Conservation (phyloP, 1,140 invertebrate species). For the Conus betulinus region DNA sequence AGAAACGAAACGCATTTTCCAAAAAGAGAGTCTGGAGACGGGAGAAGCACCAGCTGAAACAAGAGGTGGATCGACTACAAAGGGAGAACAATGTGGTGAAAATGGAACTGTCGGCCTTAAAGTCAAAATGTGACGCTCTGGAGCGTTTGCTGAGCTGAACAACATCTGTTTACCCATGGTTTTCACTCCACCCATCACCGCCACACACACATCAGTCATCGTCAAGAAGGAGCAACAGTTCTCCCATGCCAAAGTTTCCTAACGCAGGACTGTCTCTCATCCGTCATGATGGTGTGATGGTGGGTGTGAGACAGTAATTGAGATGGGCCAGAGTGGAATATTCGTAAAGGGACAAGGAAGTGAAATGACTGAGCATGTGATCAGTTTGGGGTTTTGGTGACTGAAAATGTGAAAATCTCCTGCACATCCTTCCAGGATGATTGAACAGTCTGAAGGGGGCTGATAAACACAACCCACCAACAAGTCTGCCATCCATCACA, state of each 20-base stretch:
- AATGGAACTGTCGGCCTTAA: slow-evolving; percentile 69
- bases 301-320: slow-evolving; percentile 29
- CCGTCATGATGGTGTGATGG: background rate
- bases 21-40: slow-evolving; percentile 83
- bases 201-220: slow-evolving; percentile 59
- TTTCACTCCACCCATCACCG: slow-evolving; percentile 53
- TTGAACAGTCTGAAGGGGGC: background rate
- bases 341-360: background rate
- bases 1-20: slow-evolving; percentile 67
- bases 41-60: slow-evolving; percentile 78
- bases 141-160: slow-evolving; percentile 68
- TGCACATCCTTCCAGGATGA: background rate
- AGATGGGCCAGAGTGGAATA: slow-evolving; percentile 26
- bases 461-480: slow-evolving; percentile 12
- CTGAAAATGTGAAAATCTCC: background rate
- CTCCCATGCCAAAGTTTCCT: slow-evolving; percentile 31
- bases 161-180: slow-evolving; percentile 58
- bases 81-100: slow-evolving; percentile 72
- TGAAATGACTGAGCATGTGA: background rate
- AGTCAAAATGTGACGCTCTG: slow-evolving; percentile 71
- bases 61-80: slow-evolving; percentile 69
- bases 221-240: slow-evolving; percentile 61
- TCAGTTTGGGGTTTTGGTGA: background rate
- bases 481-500: slow-evolving; percentile 13
- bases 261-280: slow-evolving; percentile 30